phyloP scores from a whole-genome alignment of 2,888 invertebrate species.

The Sarcophaga carnaria region DNA sequence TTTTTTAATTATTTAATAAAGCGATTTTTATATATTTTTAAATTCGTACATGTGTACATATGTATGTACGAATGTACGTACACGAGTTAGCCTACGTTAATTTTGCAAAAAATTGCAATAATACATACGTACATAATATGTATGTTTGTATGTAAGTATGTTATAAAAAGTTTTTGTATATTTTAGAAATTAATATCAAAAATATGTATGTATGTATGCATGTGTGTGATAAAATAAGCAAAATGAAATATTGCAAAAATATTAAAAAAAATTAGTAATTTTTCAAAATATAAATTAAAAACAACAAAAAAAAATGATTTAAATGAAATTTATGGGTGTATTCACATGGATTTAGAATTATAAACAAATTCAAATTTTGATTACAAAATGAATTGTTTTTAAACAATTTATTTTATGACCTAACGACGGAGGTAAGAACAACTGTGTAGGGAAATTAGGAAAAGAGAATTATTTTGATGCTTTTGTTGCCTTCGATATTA shows the following conservation, averaged over 20 bases:
- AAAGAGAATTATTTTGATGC: no score
- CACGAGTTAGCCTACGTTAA: conserved; percentile 49
- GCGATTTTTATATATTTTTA: no score
- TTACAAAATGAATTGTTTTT: conserved; percentile 46
- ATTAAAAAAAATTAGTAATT: conserved; percentile 36
- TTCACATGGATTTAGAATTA: conserved; percentile 2
- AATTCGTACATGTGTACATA: not conserved
- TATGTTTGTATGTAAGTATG: not conserved
- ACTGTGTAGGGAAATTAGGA: no score
- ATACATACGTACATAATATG: not conserved
- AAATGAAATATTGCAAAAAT: conserved; percentile 56
- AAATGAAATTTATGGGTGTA: conserved; percentile 23
- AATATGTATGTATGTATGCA: not conserved
- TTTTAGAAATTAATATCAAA: conserved; percentile 35
- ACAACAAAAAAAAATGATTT: not conserved
- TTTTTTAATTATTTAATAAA: conserved; percentile 29
- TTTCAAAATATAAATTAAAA: conserved; percentile 42
- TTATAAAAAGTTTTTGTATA: conserved; percentile 26
- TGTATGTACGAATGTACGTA: conserved; percentile 3
- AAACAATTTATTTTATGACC: conserved; percentile 43
- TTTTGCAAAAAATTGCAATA: conserved; percentile 17
- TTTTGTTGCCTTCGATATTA: no score
- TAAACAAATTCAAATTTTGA: conserved; percentile 62
- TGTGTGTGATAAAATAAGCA: conserved; percentile 14
- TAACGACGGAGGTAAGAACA: not conserved